A percentile compares a stretch with the other conserved stretches of the same genome.
Evolutionary conservation across 1,140 invertebrate species (phyloP).

Genomic region (Hylaeus anthracinus): DNA sequence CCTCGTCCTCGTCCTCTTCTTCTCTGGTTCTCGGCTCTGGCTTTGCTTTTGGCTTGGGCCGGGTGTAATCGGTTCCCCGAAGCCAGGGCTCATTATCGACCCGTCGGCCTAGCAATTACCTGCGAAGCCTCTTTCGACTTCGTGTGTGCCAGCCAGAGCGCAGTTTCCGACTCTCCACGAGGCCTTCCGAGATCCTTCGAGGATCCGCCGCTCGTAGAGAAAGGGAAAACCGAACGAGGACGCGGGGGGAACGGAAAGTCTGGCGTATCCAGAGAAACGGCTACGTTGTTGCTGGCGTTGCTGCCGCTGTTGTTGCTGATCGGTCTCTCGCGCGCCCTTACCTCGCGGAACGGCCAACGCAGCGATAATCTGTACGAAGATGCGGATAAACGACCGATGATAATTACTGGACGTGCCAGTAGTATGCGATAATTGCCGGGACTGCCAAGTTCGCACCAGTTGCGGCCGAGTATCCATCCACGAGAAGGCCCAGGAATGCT

Average conservation of each 20-base stretch:
- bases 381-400: conserved; percentile 60
- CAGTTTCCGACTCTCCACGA: conserved; percentile 66
- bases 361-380: conserved; percentile 39
- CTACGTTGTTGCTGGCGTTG: conserved; percentile 6
- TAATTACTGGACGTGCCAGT: conserved; percentile 68
- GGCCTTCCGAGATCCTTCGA: conserved; percentile 65
- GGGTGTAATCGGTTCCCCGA: conserved; percentile 81
- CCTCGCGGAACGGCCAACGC: conserved; percentile 23
- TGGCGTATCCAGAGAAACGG: conserved; percentile 17
- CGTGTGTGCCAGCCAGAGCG: conserved; percentile 69
- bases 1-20: conserved; percentile 38
- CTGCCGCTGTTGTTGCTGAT: not conserved
- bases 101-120: conserved; percentile 82
- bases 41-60: conserved; percentile 78
- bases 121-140: conserved; percentile 76
- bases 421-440: conserved; percentile 72
- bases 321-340: not conserved
- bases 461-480: conserved; percentile 44
- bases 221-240: conserved; percentile 18
- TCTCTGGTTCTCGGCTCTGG: conserved; percentile 62
- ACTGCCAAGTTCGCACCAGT: conserved; percentile 64
- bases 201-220: conserved; percentile 39
- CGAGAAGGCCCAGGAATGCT: not conserved
- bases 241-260: not conserved
- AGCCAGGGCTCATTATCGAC: conserved; percentile 81